Evolutionary conservation across 2,888 invertebrate genomes (phyloP).

Genomic region (Venusia cambrica): DNA sequence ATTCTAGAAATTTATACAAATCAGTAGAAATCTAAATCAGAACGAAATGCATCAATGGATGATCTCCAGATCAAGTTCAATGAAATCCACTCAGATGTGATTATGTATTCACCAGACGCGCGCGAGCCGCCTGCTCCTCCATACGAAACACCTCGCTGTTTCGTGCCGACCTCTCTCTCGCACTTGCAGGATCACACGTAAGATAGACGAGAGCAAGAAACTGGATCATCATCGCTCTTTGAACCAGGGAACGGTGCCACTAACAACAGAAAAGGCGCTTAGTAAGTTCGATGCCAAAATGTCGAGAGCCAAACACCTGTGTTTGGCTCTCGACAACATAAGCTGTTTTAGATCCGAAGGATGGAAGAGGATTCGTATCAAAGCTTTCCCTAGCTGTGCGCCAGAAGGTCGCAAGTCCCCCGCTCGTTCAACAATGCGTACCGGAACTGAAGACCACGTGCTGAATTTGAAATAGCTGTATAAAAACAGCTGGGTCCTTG

Average conservation of each 20-base stretch:
- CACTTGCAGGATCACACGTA: conserved; percentile 30
- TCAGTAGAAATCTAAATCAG: conserved; percentile 17
- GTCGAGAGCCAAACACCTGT: conserved; percentile 38
- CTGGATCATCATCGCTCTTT: conserved; percentile 61
- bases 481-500: conserved; percentile 74
- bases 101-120: conserved; percentile 65
- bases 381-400: conserved; percentile 73
- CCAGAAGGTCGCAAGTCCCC: conserved; percentile 63
- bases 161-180: conserved; percentile 44
- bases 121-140: conserved; percentile 54
- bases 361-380: conserved; percentile 67
- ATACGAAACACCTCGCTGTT: conserved; percentile 63
- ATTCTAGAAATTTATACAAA: neutral
- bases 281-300: conserved; percentile 49
- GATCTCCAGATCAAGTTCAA: conserved; percentile 68
- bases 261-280: conserved; percentile 75
- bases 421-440: conserved; percentile 67
- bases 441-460: conserved; percentile 71
- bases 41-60: conserved; percentile 31
- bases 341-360: conserved; percentile 48
- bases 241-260: conserved; percentile 77
- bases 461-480: conserved; percentile 81
- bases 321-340: conserved; percentile 57
- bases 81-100: conserved; percentile 56
- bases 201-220: conserved; percentile 47